Percentiles rank a stretch among this genome's conserved stretches.
phyloP scores from a whole-genome alignment of 2,797 vertebrate genomes.

The Yasuhikotakia modesta region DNA sequence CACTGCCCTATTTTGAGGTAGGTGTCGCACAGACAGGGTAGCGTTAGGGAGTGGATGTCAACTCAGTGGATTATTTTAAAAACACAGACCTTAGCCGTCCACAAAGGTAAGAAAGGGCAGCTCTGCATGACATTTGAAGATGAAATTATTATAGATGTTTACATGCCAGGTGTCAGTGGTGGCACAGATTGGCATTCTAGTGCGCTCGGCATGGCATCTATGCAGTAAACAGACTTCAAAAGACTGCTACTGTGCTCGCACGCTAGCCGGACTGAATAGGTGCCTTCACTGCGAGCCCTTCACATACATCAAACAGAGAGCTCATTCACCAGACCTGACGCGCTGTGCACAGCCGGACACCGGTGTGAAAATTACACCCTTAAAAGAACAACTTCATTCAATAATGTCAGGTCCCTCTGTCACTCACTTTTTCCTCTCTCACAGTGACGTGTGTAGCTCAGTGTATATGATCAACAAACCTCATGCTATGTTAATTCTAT shows the following conservation, averaged over 20 bases:
- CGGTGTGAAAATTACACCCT: slow-evolving; percentile 47
- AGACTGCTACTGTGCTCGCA: slow-evolving; percentile 57
- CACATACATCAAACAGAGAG: slow-evolving; percentile 52
- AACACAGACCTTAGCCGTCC: slow-evolving; percentile 49
- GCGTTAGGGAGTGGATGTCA: slow-evolving; percentile 12
- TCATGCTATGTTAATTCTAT: neutral
- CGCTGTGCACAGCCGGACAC: slow-evolving; percentile 54
- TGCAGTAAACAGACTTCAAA: slow-evolving; percentile 81
- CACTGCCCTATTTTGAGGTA: neutral
- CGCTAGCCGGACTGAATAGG: slow-evolving; percentile 53
- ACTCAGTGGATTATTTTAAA: slow-evolving; percentile 23
- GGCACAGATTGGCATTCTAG: slow-evolving; percentile 79
- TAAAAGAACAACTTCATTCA: slow-evolving; percentile 56
- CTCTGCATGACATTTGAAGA: slow-evolving; percentile 70
- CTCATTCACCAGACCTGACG: slow-evolving; percentile 44
- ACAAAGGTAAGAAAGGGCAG: slow-evolving; percentile 75
- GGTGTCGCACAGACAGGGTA: neutral
- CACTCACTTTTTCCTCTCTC: neutral
- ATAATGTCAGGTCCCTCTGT: slow-evolving; percentile 55
- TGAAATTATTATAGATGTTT: slow-evolving; percentile 74
- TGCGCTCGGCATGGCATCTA: slow-evolving; percentile 75
- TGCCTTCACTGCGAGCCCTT: slow-evolving; percentile 45
- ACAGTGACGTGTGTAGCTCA: too few species aligned
- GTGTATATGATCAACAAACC: neutral
- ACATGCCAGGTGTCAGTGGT: slow-evolving; percentile 82